A percentile compares a stretch with the other conserved stretches of the same genome.
Conservation (phyloP, 2,797 vertebrate species). For the Propithecus deckenii region DNA sequence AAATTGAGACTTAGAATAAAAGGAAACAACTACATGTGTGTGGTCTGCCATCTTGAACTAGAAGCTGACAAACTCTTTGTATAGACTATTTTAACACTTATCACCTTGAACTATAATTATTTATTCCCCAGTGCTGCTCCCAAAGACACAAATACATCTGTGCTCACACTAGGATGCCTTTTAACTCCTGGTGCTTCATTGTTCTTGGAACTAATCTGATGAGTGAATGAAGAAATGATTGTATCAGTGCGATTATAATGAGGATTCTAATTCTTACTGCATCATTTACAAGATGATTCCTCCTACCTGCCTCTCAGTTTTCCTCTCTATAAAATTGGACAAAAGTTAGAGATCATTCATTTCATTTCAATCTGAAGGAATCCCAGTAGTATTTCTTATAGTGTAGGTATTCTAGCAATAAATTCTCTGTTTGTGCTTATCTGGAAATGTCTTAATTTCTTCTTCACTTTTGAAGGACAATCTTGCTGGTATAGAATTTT, state of each 20-base stretch:
- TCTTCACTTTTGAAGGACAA: not conserved
- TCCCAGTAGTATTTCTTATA: not conserved
- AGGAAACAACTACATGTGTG: not conserved
- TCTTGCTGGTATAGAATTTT: not conserved
- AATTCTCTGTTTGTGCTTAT: not conserved
- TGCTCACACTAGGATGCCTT: not conserved
- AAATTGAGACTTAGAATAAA: not conserved
- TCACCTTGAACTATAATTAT: not conserved
- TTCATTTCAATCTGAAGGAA: not conserved
- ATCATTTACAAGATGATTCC: not conserved
- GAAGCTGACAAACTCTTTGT: not conserved
- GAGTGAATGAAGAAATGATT: not conserved
- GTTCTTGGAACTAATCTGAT: not conserved
- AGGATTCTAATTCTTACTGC: not conserved
- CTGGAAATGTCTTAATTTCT: not conserved
- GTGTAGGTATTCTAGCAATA: not conserved
- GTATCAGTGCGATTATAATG: not conserved
- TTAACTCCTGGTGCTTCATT: not conserved
- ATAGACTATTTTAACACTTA: not conserved
- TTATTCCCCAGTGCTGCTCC: not conserved
- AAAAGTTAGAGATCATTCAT: not conserved
- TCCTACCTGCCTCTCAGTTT: not conserved
- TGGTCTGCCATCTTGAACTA: not conserved
- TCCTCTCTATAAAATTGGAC: not conserved
- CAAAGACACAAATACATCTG: not conserved